Evolutionary conservation across 2,888 invertebrate genomes (phyloP).

Genomic region (Drosophila hamatofila): DNA sequence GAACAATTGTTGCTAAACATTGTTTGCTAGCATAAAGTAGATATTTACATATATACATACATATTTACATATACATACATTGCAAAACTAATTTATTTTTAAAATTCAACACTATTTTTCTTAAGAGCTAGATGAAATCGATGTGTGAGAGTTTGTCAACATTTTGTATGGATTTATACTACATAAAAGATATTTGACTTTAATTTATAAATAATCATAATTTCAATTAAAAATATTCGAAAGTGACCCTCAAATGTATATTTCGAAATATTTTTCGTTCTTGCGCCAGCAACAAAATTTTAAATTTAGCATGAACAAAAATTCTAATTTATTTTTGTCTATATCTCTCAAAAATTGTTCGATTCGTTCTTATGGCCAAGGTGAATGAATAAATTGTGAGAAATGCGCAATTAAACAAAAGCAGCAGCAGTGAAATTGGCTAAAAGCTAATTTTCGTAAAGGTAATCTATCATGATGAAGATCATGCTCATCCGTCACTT

Average conservation of each 20-base stretch:
- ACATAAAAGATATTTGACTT: conserved; percentile 39
- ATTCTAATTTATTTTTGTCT: conserved; percentile 57
- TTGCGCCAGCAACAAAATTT: conserved; percentile 70
- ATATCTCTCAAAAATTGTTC: conserved; percentile 34
- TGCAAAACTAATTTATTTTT: conserved; percentile 41
- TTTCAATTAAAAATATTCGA: conserved; percentile 68
- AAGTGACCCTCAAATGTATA: conserved; percentile 80
- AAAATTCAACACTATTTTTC: conserved; percentile 27
- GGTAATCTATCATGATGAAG: conserved; percentile 16
- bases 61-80: conserved; percentile 4
- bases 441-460: conserved; percentile 12
- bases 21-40: conserved; percentile 14
- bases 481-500: conserved; percentile 62
- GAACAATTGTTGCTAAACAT: conserved; percentile 47
- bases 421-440: conserved; percentile 7
- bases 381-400: conserved; percentile 66
- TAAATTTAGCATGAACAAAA: conserved; percentile 69
- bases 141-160: conserved; percentile 45
- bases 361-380: conserved; percentile 58
- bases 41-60: background rate
- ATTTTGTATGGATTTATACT: conserved; percentile 6
- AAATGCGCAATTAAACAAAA: conserved; percentile 71
- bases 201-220: conserved; percentile 43
- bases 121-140: conserved; percentile 45
- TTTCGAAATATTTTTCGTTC: conserved; percentile 71